A percentile compares a stretch with the other conserved stretches of the same genome.
phyloP scores from a whole-genome alignment of 2,888 invertebrate species.

The Clepsis dumicolana region DNA sequence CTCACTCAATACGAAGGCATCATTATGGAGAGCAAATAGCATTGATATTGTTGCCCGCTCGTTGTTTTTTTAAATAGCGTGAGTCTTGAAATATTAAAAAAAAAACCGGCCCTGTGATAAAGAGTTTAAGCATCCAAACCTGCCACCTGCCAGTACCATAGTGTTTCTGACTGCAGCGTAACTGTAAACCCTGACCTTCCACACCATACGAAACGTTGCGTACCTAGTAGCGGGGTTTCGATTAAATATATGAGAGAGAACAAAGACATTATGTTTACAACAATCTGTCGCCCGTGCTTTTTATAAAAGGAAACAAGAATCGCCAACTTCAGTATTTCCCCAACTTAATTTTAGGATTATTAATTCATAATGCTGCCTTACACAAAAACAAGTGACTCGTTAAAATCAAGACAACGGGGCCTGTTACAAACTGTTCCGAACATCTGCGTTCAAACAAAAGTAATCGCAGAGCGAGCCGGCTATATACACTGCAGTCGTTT shows the following conservation, averaged over 20 bases:
- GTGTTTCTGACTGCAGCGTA: not conserved
- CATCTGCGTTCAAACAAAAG: slow-evolving; percentile 68
- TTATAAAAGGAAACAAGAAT: not conserved
- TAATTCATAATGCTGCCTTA: slow-evolving; percentile 32
- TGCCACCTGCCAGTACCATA: not conserved
- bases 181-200: not conserved
- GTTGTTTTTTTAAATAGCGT: too few relatives aligned
- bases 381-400: slow-evolving; percentile 42
- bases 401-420: slow-evolving; percentile 39
- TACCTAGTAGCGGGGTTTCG: not conserved
- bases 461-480: slow-evolving; percentile 50
- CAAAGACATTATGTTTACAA: not conserved
- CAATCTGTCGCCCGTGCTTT: not conserved
- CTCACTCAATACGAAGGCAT: too few relatives aligned
- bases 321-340: not conserved
- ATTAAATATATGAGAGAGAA: not conserved
- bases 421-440: slow-evolving; percentile 52
- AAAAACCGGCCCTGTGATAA: too few relatives aligned
- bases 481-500: slow-evolving; percentile 36
- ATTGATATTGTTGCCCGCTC: too few relatives aligned
- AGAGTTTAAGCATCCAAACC: too few relatives aligned
- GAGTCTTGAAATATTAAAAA: too few relatives aligned
- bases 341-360: slow-evolving; percentile 16
- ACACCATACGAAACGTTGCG: not conserved
- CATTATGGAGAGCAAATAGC: too few relatives aligned